Base-by-base conservation (phyloP, 2,888 invertebrate genomes). In the Eledona agricola region DNA sequence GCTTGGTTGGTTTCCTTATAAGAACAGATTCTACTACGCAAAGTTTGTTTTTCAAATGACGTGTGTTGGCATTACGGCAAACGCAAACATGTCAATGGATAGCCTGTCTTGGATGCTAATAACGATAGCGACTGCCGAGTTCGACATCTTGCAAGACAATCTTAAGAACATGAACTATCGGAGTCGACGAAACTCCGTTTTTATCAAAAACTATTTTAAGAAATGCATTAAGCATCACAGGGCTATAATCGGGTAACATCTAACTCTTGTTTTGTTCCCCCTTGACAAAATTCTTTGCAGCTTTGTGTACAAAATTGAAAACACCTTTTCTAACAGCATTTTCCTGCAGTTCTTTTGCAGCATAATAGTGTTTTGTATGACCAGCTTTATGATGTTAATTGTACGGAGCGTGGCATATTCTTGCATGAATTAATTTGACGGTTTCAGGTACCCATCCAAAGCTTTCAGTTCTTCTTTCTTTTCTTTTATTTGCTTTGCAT, bases 401-500 rank as follows among this genome's bases (percentile, higher is more conserved):
- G 57, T 57, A 40, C 22, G 46, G 17, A 19, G 17, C n/a, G n/a
- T n/a, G n/a, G n/a, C n/a, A 25, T 29, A 12, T 28, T 23, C 37
- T 6, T 58, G 57, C 19, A 60, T 51, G 13, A 17, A 10, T 12
- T 63, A 19, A 53, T 51, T 16, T 60, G 62, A 50, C 3, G 10
- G 2, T 28, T 37, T 20, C 17, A 50, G 51, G 37, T 37, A 4
- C 45, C 45, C 2, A 11, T 43, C 3, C 4, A n/a, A n/a, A 45
- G 37, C 20, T 22, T 26, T 5, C 12, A 34, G 6, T 51, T 51
- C 25, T 4, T 38, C 1, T 26, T 16, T 38, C 15, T 55, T 6
- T 3, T 51, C 6, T 19, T 23, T 12, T 55, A 51, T 22, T 38
- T 57, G 7, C n/a, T 17, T 9, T 54, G 50, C 17, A 58, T 58